Base-by-base conservation (phyloP, 2,113 vertebrate species). In the Anhinga rufa region DNA sequence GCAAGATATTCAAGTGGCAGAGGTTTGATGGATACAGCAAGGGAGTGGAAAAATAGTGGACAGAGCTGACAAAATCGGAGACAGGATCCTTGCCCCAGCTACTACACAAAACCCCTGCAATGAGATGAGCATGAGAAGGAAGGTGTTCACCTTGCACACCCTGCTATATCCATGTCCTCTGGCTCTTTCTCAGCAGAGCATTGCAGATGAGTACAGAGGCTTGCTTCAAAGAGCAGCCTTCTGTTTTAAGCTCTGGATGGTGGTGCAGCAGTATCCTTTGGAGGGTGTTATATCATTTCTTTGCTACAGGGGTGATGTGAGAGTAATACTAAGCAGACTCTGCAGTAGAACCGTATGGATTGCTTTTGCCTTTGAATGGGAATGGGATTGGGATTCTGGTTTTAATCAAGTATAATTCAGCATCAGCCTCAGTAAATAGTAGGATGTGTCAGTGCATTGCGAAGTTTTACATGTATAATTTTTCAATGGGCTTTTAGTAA, bases 321-420 rank as follows among this genome's bases (percentile, higher is more conserved):
- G 71, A 72, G 52, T 54, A 71, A 97, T 96, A 38, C 83, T 94
- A 95, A 97, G 74, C 92, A 95, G 95, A 46, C 61, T 76, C 92
- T 90, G 83, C 95, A 72, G 95, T 84, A 75, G 83, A 80, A 57
- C 78, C 87, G 38, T 51, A 40, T 87, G 95, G 94, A 87, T 93
- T 92, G 91, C 74, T 86, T 93, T 77, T 94, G 88, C 65, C 95
- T 89, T 96, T 96, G 96, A 72, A 70, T 76, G 75, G 87, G 75
- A 80, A 79, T 69, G 58, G 77, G 81, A 76, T 95, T 69, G 58
- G 77, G 81, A 76, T 95, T 91, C 91, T 96, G 89, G 9, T 77
- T 96, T 89, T 89, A 92, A 97, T 92, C 86, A 77, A 81, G 77
- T 72, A 18, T 66, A 94, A 95, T 93, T 95, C 84, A 68, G 77